phyloP scores from a whole-genome alignment of 2,888 invertebrate species.

The Branchipolynoe longqiensis region DNA sequence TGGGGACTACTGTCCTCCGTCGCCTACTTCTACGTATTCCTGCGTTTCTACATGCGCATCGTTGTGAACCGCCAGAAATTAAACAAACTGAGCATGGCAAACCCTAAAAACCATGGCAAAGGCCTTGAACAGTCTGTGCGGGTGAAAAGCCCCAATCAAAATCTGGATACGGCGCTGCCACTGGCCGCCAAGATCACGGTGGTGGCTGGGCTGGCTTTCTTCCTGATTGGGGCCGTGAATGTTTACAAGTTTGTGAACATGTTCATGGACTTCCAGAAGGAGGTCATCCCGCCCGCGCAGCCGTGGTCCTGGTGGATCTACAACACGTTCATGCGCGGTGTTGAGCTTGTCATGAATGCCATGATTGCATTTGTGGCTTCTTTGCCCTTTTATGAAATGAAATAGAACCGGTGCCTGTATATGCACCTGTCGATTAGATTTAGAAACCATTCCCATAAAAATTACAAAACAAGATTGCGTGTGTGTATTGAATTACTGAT shows the following conservation, averaged over 20 bases:
- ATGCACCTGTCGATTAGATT: no score
- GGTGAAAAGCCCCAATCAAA: background rate
- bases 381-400: slow-evolving; percentile 5
- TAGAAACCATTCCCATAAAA: no score
- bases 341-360: slow-evolving; percentile 44
- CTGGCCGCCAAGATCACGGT: slow-evolving; percentile 31
- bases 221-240: slow-evolving; percentile 26
- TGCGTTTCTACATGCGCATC: background rate
- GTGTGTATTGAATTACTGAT: no score
- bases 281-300: background rate
- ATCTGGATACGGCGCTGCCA: slow-evolving; percentile 21
- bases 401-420: background rate
- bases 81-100: background rate
- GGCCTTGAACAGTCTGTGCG: background rate
- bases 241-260: background rate
- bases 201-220: background rate
- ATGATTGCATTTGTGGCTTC: slow-evolving; percentile 28
- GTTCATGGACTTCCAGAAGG: background rate
- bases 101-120: background rate
- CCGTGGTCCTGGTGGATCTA: slow-evolving; percentile 48
- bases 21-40: slow-evolving; percentile 15
- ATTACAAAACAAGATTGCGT: no score
- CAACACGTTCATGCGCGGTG: slow-evolving; percentile 19
- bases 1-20: slow-evolving; percentile 12
- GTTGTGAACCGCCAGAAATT: slow-evolving; percentile 18